These are phyloP conservation scores for Noctua janthe DNA, from an alignment of 2,888 invertebrate genomes.

Conservation along the genomic window DNA sequence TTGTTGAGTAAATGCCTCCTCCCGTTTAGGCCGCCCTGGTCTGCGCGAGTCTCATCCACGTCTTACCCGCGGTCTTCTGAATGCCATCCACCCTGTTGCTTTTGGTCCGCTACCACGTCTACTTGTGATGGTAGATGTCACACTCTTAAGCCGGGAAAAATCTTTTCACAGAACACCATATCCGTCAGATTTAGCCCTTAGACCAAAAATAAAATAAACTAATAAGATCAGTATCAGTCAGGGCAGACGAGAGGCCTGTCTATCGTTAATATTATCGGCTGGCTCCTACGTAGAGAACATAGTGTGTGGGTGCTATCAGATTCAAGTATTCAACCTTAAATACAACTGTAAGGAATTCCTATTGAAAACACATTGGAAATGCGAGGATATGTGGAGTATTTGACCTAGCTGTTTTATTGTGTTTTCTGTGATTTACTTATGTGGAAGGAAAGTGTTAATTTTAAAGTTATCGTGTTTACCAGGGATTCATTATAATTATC, in stretches of 20 bases:
- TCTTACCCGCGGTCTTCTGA: not conserved
- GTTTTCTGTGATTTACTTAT: slow-evolving; percentile 21
- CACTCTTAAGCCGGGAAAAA: not conserved
- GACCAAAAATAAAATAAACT: slow-evolving; percentile 27
- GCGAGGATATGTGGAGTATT: slow-evolving; percentile 40
- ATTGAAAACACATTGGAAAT: slow-evolving; percentile 57
- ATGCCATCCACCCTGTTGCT: not conserved
- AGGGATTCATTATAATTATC: not conserved
- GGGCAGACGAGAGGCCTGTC: slow-evolving; percentile 66
- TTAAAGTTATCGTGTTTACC: not conserved
- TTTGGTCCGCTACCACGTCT: not conserved
- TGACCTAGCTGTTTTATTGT: slow-evolving; percentile 47
- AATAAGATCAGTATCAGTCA: slow-evolving; percentile 63
- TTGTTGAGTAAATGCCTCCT: not conserved
- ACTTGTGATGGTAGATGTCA: not conserved
- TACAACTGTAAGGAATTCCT: slow-evolving; percentile 53
- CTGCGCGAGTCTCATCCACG: not conserved
- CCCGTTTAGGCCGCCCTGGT: not conserved
- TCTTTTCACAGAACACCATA: not conserved
- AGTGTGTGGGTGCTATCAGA: slow-evolving; percentile 61
- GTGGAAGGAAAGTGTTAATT: not conserved
- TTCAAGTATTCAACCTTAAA: slow-evolving; percentile 48
- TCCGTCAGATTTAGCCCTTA: not conserved
- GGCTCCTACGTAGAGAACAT: slow-evolving; percentile 65
- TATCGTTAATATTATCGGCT: slow-evolving; percentile 73